These are phyloP conservation scores for Cinclus cinclus DNA, from an alignment of 2,113 vertebrate genomes.

Conservation along the genomic window DNA sequence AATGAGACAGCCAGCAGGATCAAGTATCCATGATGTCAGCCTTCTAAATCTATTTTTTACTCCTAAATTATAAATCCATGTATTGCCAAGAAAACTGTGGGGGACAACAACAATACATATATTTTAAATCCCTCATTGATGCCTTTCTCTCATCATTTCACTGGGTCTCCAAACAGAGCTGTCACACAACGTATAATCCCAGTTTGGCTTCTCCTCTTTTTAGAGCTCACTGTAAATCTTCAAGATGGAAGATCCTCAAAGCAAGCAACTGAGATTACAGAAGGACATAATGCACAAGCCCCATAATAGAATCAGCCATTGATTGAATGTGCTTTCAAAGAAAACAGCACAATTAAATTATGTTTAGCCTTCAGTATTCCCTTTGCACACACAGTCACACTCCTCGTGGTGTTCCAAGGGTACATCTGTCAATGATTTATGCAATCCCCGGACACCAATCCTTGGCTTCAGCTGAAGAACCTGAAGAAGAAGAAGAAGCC, in stretches of 20 bases:
- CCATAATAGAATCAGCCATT: conserved; percentile 70
- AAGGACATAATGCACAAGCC: conserved; percentile 70
- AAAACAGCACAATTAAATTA: background rate
- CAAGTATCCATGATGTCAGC: conserved; percentile 24
- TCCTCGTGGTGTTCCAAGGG: conserved; percentile 94
- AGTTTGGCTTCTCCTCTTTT: conserved; percentile 67
- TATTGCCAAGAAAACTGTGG: conserved; percentile 39
- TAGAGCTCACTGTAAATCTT: conserved; percentile 64
- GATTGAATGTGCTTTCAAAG: conserved; percentile 61
- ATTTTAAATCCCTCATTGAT: conserved; percentile 58
- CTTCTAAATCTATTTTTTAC: conserved; percentile 23
- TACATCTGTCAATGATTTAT: conserved; percentile 93
- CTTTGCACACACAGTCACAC: conserved; percentile 91
- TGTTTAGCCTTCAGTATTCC: conserved; percentile 82
- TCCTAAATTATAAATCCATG: conserved; percentile 61
- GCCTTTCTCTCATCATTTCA: conserved; percentile 66
- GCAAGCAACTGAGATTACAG: conserved; percentile 77
- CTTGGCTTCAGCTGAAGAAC: conserved; percentile 92
- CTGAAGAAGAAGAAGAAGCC: conserved; percentile 69
- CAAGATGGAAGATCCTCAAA: conserved; percentile 70
- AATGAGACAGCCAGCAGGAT: conserved; percentile 58
- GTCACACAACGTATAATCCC: conserved; percentile 72
- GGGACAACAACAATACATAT: conserved; percentile 29
- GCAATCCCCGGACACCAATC: conserved; percentile 81
- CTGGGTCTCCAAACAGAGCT: conserved; percentile 72